Evolutionary conservation across 2,113 vertebrate species (phyloP), one percentile per base, ranked within the genome.

Genomic region (Lycocorax pyrrhopterus): DNA sequence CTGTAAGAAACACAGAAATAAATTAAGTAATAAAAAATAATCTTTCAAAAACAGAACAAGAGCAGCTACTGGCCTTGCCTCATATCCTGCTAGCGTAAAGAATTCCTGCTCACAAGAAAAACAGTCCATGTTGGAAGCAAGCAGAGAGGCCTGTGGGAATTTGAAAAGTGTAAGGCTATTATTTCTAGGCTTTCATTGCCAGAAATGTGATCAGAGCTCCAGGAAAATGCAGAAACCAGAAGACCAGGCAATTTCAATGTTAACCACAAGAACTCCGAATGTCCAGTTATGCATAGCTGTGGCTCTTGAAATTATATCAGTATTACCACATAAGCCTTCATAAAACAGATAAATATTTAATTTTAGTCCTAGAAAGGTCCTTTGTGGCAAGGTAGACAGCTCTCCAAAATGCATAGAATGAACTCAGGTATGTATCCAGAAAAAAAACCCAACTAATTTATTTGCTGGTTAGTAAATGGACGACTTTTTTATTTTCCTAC

Each of bases 91-190:
- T 73, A 67, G 88, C 0, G 0, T 55, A 79, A 90, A 92, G 72
- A 89, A 88, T 84, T 94, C 85, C 76, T 75, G 37, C 83, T 53
- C 16, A 6, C 66, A 96, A 84, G 79, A 89, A 95, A 87, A 96
- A 84, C 75, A 95, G 95, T 95, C 89, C 73, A 49, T 71, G 53
- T 60, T 87, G 92, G 84, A 95, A 89, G 83, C 79, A 95, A 60
- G 74, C 37, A 96, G 93, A 94, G 96, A 92, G 92, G 77, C 93
- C 94, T 94, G 41, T 58, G 91, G 94, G 98, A 97, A 89, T 94
- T 87, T 89, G 37, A 64, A 84, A 96, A 93, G 78, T 94, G 67
- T 95, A 78, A 92, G 80, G 49, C 51, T 95, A 93, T 94, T 97
- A 96, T 94, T 96, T 83, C 88, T 90, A 84, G 72, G 60, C 51